Evolutionary conservation across 92 coral and sea anemone species (phyloP).

Genomic region (Epizoanthus illoricatus): DNA sequence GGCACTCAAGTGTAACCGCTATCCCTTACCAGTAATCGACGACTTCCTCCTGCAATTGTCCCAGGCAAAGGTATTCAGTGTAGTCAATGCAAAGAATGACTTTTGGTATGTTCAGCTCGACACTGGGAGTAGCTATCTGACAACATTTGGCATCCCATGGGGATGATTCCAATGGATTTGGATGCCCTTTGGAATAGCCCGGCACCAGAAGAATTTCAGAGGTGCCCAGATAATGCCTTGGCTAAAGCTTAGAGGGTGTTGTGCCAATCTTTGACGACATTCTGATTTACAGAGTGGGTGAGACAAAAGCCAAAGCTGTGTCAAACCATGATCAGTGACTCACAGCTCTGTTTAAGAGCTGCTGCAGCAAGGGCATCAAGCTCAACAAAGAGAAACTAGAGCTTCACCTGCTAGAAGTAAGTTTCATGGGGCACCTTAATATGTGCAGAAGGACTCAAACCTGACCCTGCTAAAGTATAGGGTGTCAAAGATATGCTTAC

Average conservation of each 20-base stretch:
- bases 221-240: slow-evolving; percentile 9
- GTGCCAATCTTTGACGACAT: slow-evolving; percentile 22
- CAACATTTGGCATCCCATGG: slow-evolving; percentile 40
- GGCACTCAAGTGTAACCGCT: slow-evolving; percentile 39
- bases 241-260: slow-evolving; percentile 38
- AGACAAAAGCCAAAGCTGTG: slow-evolving; percentile 13
- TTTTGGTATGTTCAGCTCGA: slow-evolving; percentile 46
- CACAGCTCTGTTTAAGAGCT: background rate
- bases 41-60: slow-evolving; percentile 47
- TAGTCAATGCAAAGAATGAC: slow-evolving; percentile 25
- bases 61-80: slow-evolving; percentile 37
- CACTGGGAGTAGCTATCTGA: slow-evolving; percentile 31
- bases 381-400: slow-evolving; percentile 9
- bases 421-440: slow-evolving; percentile 20
- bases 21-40: slow-evolving; percentile 46
- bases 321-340: background rate
- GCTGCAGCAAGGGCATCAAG: background rate
- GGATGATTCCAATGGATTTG: slow-evolving; percentile 35
- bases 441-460: slow-evolving; percentile 20
- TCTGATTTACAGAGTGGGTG: slow-evolving; percentile 27
- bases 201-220: slow-evolving; percentile 41
- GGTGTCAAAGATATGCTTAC: slow-evolving; percentile 10
- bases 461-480: slow-evolving; percentile 14
- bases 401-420: background rate
- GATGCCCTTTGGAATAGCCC: slow-evolving; percentile 42